These are phyloP conservation scores for Oryzias melastigma DNA, from an alignment of 2,113 vertebrate species.

Conservation along the genomic window DNA sequence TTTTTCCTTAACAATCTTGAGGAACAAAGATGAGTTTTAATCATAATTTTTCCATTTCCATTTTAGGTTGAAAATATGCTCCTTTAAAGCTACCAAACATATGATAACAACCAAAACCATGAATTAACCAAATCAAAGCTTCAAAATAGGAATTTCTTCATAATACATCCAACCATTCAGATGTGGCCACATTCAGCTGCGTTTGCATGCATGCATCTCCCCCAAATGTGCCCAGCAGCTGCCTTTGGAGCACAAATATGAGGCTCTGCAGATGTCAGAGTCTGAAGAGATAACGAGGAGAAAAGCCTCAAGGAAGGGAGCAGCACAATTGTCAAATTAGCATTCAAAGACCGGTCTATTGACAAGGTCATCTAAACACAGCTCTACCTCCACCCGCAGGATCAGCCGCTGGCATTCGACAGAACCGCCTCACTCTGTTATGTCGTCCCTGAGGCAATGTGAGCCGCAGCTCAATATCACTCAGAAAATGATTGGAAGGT, in stretches of 20 bases:
- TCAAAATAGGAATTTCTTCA: no score
- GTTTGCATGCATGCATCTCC: background rate
- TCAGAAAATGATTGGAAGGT: constrained; percentile 10
- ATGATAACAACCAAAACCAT: no score
- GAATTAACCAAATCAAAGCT: no score
- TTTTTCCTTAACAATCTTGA: no score
- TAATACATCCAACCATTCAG: no score
- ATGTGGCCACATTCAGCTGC: background rate
- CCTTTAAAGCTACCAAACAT: no score
- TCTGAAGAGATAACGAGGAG: constrained; percentile 40
- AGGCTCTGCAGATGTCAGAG: constrained; percentile 48
- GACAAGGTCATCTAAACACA: constrained; percentile 68
- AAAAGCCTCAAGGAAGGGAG: constrained; percentile 29
- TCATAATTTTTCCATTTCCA: no score
- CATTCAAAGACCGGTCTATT: constrained; percentile 53
- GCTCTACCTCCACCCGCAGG: constrained; percentile 43
- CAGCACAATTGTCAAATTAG: constrained; percentile 48
- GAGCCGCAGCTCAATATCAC: constrained; percentile 42
- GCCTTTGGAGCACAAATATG: constrained; percentile 32
- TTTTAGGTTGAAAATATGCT: no score
- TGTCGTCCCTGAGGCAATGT: constrained; percentile 27
- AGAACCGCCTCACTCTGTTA: constrained; percentile 24
- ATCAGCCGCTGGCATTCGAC: constrained; percentile 47
- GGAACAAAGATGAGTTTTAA: no score
- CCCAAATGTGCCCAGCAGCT: constrained; percentile 7